These are phyloP conservation scores for Microtus pennsylvanicus DNA, from an alignment of 2,113 vertebrate genomes.

Conservation along the genomic window DNA sequence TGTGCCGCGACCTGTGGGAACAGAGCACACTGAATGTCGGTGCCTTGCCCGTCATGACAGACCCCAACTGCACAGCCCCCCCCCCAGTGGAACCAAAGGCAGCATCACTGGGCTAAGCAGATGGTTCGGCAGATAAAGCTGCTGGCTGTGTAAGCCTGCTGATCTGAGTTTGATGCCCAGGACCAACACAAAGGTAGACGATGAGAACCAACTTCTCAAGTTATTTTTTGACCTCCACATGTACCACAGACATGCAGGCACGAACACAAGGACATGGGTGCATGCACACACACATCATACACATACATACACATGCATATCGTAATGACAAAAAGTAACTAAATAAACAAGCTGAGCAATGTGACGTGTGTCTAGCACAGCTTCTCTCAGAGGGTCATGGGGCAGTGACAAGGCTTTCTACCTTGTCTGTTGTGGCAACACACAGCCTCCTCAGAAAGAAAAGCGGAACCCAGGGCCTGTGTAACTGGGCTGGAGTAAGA, in stretches of 20 bases:
- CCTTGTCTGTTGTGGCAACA: background rate
- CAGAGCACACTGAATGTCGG: background rate
- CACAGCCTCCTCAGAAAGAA: background rate
- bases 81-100: background rate
- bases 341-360: background rate
- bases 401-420: background rate
- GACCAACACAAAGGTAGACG: background rate
- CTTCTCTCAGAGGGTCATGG: background rate
- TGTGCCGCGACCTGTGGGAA: background rate
- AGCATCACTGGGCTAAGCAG: background rate
- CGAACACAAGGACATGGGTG: background rate
- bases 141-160: background rate
- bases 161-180: no score
- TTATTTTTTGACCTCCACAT: background rate
- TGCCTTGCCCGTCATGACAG: background rate
- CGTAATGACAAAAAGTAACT: background rate
- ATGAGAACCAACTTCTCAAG: no score
- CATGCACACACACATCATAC: background rate
- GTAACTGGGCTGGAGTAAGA: background rate
- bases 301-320: background rate
- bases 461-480: background rate
- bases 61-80: background rate
- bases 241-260: background rate
- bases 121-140: background rate
- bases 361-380: background rate